These are phyloP conservation scores for Trachelus stipa DNA, from an alignment of 2,888 invertebrate genomes.

Conservation along the genomic window DNA sequence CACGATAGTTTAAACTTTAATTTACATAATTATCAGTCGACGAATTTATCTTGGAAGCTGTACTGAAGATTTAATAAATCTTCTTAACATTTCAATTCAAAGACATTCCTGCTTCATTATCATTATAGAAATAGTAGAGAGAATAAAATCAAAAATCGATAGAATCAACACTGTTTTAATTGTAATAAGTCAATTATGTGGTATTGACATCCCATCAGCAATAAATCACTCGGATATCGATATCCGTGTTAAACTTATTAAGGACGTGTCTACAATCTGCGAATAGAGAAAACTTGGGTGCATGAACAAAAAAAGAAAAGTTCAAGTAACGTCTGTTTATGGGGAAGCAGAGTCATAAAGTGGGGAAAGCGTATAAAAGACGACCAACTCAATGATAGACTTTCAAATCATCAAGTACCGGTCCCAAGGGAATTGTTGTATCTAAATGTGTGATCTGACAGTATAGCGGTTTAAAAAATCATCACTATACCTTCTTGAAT, in stretches of 20 bases:
- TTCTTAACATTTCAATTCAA: background rate
- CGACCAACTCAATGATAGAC: constrained; percentile 25
- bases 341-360: constrained; percentile 9
- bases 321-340: constrained; percentile 2
- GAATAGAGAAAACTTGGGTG: background rate
- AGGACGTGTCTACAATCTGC: background rate
- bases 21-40: background rate
- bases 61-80: background rate
- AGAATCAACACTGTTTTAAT: background rate
- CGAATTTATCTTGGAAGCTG: background rate
- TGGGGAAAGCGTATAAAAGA: constrained; percentile 49
- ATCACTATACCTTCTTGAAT: background rate
- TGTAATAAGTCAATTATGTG: background rate
- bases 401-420: constrained; percentile 28
- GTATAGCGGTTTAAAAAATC: background rate
- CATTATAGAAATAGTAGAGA: background rate
- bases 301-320: constrained; percentile 9
- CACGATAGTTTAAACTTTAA: background rate
- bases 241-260: background rate
- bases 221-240: background rate
- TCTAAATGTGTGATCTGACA: background rate
- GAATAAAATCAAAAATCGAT: background rate
- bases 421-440: background rate
- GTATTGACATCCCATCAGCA: background rate
- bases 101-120: too few relatives aligned